A percentile compares a stretch with the other conserved stretches of the same genome.
Evolutionary conservation across 2,797 vertebrate species (phyloP).

Genomic region (Erethizon dorsatum): DNA sequence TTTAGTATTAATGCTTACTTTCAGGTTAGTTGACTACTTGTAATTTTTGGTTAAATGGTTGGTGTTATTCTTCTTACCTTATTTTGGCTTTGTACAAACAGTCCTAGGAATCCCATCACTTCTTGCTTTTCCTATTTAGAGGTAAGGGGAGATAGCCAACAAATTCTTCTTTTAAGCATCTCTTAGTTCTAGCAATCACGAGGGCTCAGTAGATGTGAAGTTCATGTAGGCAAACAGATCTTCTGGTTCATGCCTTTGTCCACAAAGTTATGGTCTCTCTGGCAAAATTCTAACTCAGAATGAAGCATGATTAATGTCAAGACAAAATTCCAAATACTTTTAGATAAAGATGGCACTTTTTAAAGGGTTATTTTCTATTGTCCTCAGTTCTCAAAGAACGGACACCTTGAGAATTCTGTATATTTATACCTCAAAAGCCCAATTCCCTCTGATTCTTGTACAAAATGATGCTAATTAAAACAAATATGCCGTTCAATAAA

Average conservation of each 20-base stretch:
- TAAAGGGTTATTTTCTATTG: not conserved
- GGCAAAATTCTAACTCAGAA: constrained; percentile 63
- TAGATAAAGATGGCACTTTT: constrained; percentile 44
- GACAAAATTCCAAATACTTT: constrained; percentile 41
- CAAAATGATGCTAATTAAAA: constrained; percentile 82
- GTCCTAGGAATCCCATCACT: constrained; percentile 2
- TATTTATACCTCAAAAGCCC: not conserved
- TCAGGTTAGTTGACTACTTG: not conserved
- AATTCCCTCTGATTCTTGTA: not conserved
- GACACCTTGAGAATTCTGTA: constrained; percentile 48
- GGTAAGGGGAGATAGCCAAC: not conserved
- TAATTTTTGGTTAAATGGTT: constrained; percentile 31
- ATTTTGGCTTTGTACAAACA: constrained; percentile 1
- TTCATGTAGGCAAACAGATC: not conserved
- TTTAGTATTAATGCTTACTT: constrained; percentile 48
- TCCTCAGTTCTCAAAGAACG: constrained; percentile 54
- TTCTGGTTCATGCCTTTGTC: constrained; percentile 1
- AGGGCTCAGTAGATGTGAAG: constrained; percentile 30
- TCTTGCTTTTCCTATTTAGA: constrained; percentile 3
- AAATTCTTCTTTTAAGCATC: constrained; percentile 42
- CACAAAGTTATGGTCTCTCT: constrained; percentile 33
- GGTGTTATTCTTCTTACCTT: not conserved
- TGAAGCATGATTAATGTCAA: constrained; percentile 51
- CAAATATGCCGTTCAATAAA: constrained; percentile 72
- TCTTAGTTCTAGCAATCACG: not conserved